Percentiles rank a stretch among this genome's conserved stretches.
Evolutionary conservation across 2,888 invertebrate genomes (phyloP).

Genomic region (Folsomia candida): DNA sequence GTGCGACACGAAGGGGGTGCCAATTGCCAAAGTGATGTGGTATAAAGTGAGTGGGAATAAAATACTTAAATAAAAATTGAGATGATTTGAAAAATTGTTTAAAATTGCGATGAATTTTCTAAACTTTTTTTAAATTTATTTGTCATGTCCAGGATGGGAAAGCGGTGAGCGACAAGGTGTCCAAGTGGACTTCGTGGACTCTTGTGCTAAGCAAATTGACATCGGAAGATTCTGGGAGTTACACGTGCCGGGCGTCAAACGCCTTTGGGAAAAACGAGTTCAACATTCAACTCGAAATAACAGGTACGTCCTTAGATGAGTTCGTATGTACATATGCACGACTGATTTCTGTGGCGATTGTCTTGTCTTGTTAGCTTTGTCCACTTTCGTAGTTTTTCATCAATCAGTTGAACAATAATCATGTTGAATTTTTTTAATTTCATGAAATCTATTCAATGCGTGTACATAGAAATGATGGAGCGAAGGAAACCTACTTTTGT

Average conservation of each 20-base stretch:
- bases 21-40: slow-evolving; percentile 47
- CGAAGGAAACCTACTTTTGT: slow-evolving; percentile 45
- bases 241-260: slow-evolving; percentile 43
- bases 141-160: slow-evolving; percentile 43
- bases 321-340: too few relatives aligned
- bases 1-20: slow-evolving; percentile 44
- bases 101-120: background rate
- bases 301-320: slow-evolving; percentile 43
- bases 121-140: slow-evolving; percentile 6
- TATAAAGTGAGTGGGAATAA: slow-evolving; percentile 48
- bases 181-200: slow-evolving; percentile 47
- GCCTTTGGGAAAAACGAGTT: slow-evolving; percentile 43
- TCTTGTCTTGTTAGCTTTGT: too few relatives aligned
- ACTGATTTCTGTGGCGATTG: too few relatives aligned
- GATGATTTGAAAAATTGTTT: background rate
- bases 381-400: background rate
- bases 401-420: slow-evolving; percentile 21
- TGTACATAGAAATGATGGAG: slow-evolving; percentile 49
- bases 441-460: too few relatives aligned
- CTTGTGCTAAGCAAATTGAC: slow-evolving; percentile 45
- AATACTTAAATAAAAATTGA: too few relatives aligned
- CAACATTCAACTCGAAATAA: slow-evolving; percentile 45
- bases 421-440: slow-evolving; percentile 9
- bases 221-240: slow-evolving; percentile 45
- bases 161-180: slow-evolving; percentile 47